Percentiles rank a stretch among this genome's conserved stretches.
These are phyloP conservation scores for Tridacna gigas DNA, from an alignment of 2,888 invertebrate genomes.

Conservation along the genomic window DNA sequence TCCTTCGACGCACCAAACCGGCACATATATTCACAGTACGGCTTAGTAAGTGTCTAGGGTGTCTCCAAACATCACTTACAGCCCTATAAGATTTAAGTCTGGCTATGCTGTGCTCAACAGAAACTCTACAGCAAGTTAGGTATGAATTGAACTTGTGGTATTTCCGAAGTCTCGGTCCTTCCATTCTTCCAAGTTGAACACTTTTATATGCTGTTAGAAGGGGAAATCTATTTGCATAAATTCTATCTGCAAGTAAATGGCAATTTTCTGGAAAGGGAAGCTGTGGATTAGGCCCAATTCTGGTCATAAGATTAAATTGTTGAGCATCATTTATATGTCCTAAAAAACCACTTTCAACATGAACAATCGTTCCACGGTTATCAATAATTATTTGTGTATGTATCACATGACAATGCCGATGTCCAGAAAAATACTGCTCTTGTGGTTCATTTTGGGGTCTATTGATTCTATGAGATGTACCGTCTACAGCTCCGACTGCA, in stretches of 20 bases:
- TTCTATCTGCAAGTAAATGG: constrained; percentile 28
- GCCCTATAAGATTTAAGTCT: neutral
- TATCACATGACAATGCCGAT: constrained; percentile 28
- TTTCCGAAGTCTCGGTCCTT: neutral
- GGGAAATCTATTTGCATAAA: constrained; percentile 26
- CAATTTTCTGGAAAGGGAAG: constrained; percentile 31
- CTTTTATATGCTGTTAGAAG: constrained; percentile 30
- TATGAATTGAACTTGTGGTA: constrained; percentile 8
- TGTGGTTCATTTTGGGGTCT: constrained; percentile 36
- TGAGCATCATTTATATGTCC: constrained; percentile 42
- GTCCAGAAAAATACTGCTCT: too few species aligned
- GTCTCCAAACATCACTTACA: neutral
- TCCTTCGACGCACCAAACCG: neutral
- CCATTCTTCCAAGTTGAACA: constrained; percentile 6
- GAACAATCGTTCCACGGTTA: constrained; percentile 9
- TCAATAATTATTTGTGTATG: constrained; percentile 38
- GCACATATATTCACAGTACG: constrained; percentile 3
- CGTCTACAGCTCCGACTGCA: constrained; percentile 31
- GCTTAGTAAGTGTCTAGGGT: neutral
- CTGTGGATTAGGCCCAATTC: constrained; percentile 15
- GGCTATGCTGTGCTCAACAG: neutral
- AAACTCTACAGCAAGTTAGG: neutral
- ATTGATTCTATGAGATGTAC: too few species aligned
- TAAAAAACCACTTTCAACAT: constrained; percentile 27
- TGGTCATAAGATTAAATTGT: constrained; percentile 16